Evolutionary conservation across 2,888 invertebrate genomes (phyloP), one percentile per base, ranked within the genome.

Genomic region (Zele albiditarsus): DNA sequence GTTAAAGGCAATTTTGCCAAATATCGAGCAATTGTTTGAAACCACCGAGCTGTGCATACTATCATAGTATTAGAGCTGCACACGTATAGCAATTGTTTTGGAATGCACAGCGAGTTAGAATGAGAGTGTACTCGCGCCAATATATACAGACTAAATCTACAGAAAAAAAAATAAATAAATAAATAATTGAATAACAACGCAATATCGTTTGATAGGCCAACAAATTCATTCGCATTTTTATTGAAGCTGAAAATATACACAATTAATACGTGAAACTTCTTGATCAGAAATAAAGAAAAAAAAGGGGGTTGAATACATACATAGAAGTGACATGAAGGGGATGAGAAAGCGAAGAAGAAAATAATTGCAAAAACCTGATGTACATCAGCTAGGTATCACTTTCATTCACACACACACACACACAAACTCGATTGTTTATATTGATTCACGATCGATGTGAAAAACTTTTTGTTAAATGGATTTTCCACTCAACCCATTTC

Each of bases 21-120:
- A 73, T 73, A 60, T 42, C 25, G 33, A 28, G 62, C 62, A 49
- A 73, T 73, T 69, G 73, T 68, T 69, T 62, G 68, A 62, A 69
- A 31, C 60, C 63, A 62, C 31, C 67, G 25, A 60, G 33, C 67
- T 62, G 27, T 58, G 57, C 31, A 33, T 8, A 33, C 38, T 69
- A 57, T 68, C 25, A 62, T 62, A 68, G 49, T 68, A 38, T 70
- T 25, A 60, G 27, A 49, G 20, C 49, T 28, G 58, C 14, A 38
- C 25, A 70, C 33, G 38, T 38, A 38, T 38, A 12, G 38, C 38
- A 38, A 38, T 38, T 38, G 38, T 8, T 8, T 38, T 38, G 38
- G 12, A 12, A 38, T 38, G 38, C 38, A 8, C 38, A 38, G 38
- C 10, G 38, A 38, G 38, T 38, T 12, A 38, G 38, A 38, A 38